Evolutionary conservation across 2,113 vertebrate genomes (phyloP), one percentile per base, ranked within the genome.

Genomic region (Platycercus adscitus): DNA sequence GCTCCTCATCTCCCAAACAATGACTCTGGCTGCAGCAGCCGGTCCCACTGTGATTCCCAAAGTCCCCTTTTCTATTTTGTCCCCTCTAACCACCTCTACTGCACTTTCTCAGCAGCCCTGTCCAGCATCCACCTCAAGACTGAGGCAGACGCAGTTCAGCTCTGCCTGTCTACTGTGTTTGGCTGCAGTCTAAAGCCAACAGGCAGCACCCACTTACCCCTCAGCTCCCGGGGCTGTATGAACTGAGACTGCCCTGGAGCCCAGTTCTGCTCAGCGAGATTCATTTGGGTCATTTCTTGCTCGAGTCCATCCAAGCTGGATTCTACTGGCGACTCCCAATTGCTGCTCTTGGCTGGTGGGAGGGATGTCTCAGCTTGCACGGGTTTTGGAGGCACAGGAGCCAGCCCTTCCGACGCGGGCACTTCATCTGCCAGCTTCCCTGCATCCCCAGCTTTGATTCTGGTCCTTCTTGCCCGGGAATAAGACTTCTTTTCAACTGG

Each of bases 401-500:
- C 24, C 66, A 97, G 91, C 69, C 97, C 97, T 61, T 97, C 98
- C 0, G 97, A 95, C 25, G 97, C 88, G 0, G 98, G 98, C 10
- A 76, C 73, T 33, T 99, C 99, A 44, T 99, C 99, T 1, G 98
- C 85, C 97, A 99, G 96, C 91, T 99, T 99, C 80, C 98, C 98
- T 0, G 98, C 95, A 29, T 99, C 99, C 3, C 99, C 98, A n/a
- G 98, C 98, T 75, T 99, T 99, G 39, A 98, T 97, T 82, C 99
- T 98, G 96, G 98, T 99, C 97, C 99, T 98, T 91, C 99, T 98
- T 19, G 98, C 99, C 70, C 99, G 98, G 5, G 99, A 99, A 88
- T 99, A 99, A 9, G 99, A 99, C 82, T 99, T 99, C 91, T 99
- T 99, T 92, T 99, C 99, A 9, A 99, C 85, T 0, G 98, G 99